These are phyloP conservation scores for Ptilodon capucinus DNA, from an alignment of 2,888 invertebrate genomes.

Conservation along the genomic window DNA sequence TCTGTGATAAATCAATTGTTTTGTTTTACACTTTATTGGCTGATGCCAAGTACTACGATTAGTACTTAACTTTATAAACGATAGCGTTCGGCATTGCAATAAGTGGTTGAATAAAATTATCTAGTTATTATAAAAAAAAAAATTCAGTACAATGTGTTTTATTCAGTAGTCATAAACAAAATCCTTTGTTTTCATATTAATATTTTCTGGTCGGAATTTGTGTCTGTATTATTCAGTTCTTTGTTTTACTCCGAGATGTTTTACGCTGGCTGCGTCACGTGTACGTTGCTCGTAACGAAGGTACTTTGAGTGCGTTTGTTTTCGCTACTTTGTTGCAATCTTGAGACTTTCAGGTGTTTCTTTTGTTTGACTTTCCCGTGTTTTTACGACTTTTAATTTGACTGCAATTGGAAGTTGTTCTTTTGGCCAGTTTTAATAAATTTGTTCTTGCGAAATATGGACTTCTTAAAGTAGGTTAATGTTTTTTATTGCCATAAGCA, in stretches of 20 bases:
- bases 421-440: neutral
- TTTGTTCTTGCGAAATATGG: no score
- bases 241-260: constrained; percentile 4
- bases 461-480: no score
- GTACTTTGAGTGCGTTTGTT: constrained; percentile 10
- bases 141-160: neutral
- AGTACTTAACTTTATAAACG: neutral
- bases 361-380: neutral
- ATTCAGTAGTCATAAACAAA: neutral
- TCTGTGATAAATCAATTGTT: neutral
- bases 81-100: neutral
- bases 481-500: no score
- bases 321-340: neutral
- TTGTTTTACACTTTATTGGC: neutral
- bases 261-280: constrained; percentile 11
- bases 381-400: neutral
- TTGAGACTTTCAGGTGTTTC: constrained; percentile 5
- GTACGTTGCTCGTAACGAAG: constrained; percentile 7
- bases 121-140: neutral
- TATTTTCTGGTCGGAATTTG: constrained; percentile 3
- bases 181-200: constrained; percentile 9
- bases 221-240: constrained; percentile 4
- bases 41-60: no score
- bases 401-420: neutral
- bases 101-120: neutral